Conservation (phyloP, 1,140 invertebrate species). For the Probaryconus sp. region DNA sequence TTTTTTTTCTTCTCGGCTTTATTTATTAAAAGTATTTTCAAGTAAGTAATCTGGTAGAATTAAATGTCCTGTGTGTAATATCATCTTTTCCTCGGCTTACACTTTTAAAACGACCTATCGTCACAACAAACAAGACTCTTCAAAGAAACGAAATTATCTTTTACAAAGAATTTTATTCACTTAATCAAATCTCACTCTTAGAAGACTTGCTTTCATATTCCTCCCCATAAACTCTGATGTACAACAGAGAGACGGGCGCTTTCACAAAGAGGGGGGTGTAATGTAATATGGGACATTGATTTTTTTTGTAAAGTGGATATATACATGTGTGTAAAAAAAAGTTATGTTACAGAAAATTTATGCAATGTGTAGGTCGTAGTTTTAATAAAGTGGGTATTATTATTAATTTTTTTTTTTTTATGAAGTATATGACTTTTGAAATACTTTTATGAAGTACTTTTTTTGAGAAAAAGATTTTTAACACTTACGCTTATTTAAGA, state of each 20-base stretch:
- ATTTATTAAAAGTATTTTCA: too few relatives aligned
- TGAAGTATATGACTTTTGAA: too few relatives aligned
- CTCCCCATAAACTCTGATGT: constrained; percentile 27
- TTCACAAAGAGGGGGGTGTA: constrained; percentile 5
- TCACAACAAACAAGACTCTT: constrained; percentile 20
- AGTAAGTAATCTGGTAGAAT: too few relatives aligned
- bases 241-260: constrained; percentile 23
- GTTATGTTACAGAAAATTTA: constrained; percentile 15
- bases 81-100: constrained; percentile 14
- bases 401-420: too few relatives aligned
- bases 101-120: constrained; percentile 28
- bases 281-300: constrained; percentile 24
- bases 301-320: constrained; percentile 20
- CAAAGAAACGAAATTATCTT: constrained; percentile 41
- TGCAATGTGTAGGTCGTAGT: too few relatives aligned
- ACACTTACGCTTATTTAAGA: too few relatives aligned
- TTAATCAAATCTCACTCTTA: constrained; percentile 33
- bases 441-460: too few relatives aligned
- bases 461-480: too few relatives aligned
- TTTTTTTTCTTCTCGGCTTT: too few relatives aligned
- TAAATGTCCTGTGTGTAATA: constrained; percentile 16
- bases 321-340: constrained; percentile 23
- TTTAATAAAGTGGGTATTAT: too few relatives aligned
- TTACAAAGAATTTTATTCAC: too few relatives aligned
- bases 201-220: constrained; percentile 35